Base-by-base conservation (phyloP, 1,140 invertebrate species). In the Drosophila persimilis region DNA sequence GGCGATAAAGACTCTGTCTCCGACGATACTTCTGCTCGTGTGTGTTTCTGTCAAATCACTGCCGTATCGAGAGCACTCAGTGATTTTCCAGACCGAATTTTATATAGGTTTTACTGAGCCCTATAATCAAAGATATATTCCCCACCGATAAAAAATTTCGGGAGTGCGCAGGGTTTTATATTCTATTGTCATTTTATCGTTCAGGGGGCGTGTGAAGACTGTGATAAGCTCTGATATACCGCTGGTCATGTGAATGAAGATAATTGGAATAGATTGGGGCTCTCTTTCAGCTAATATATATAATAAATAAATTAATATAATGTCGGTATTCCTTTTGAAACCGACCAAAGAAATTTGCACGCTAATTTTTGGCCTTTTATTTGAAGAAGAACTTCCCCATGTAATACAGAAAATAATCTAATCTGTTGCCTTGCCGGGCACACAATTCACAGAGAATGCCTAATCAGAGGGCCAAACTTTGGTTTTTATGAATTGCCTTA, bases 41-140 rank as follows among this genome's bases (percentile, higher is more conserved):
- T 31, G 8, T 9, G 29, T 61, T 57, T 85, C 26, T 74, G 80
- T 41, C 67, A 64, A 85, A 52, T 85, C 76, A 85, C 52, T 44
- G 22, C 29, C 4, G 6, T 43, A 46, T 70, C 50, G 72, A 64
- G 44, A 51, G 22, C 50, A 51, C 52, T 78, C 48, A 44, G 81
- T 81, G 73, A 77, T 81, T 85, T 85, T 86, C 81, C 81, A 76
- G 70, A 53, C 74, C 24, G 45, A 65, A 64, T 48, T 77, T 80
- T 77, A 74, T 74, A 64, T 64, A 77, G 51, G 74, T 86, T 86
- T 85, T 80, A 85, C 61, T 56, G 71, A 46, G 50, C 39, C 51
- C 64, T 46, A 86, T 80, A 80, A 67, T 77, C 64, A 75, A 67
- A 76, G 58, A 60, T 63, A 55, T 62, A 43, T 55, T 7, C 62